Base-by-base conservation (phyloP, 2,888 invertebrate genomes). In the Empis stercorea region DNA sequence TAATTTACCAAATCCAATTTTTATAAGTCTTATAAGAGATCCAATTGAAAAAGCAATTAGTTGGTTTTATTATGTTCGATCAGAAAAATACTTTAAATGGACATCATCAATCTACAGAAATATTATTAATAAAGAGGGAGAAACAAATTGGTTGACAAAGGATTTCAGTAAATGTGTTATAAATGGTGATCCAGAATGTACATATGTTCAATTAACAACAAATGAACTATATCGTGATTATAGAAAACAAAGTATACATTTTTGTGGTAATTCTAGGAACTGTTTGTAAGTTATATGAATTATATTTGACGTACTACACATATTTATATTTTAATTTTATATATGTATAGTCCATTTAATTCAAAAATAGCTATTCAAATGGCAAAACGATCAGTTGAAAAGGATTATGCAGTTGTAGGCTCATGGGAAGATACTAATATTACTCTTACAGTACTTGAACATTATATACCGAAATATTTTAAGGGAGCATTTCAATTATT, bases 11-110 rank as follows among this genome's bases (percentile, higher is more conserved):
- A 78, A 81, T 60, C 89, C 89, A 5, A 87, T 91, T 59, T 91
- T 89, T 69, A 81, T 91, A 54, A 91, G 91, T 70, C 72, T 91
- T 55, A 87, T 91, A 3, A 76, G 91, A 15, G 88, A 92, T 67
- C 91, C 91, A 0, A 80, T 91, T 34, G 91, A 92, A 65, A 75
- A 89, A 39, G 82, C 88, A 27, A 87, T 89, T 60, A 88, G 88
- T 7, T 89, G 89, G 89, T 89, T 88, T 63, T 89, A 89, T 68
- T 91, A 89, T 66, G 82, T 87, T 11, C 72, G 89, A 45, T 15
- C 14, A 15, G 7, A 36, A 36, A 36, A 36, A n/a, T 14, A 3
- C 6, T 4, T n/a, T 3, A 15, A 34, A n/a, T 5, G 15, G 6
- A 15, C 23, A 27, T 6, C 23, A 4, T 4, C 6, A 27, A 27